Conservation (phyloP, 2,888 invertebrate species). For the Encarsia formosa region DNA sequence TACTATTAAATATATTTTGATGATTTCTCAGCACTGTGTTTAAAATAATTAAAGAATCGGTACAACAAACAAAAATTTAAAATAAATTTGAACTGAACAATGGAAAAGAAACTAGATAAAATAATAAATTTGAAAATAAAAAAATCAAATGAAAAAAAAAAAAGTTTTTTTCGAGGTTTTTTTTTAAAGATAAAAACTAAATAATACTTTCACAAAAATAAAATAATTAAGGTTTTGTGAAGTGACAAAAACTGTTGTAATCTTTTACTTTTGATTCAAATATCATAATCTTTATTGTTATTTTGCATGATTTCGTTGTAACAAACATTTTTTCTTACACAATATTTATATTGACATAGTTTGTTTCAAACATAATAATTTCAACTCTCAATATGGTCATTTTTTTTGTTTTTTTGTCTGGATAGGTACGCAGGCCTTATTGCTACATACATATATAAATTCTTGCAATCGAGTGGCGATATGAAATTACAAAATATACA, state of each 20-base stretch:
- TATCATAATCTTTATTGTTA: no score
- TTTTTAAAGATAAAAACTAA: background rate
- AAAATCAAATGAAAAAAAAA: background rate
- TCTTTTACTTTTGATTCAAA: no score
- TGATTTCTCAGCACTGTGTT: no score
- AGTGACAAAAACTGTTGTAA: no score
- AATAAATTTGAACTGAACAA: no score
- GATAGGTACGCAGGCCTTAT: conserved; percentile 19
- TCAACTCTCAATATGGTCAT: no score
- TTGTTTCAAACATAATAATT: no score
- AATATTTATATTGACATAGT: conserved; percentile 15
- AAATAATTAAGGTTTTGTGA: no score
- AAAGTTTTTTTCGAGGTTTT: no score
- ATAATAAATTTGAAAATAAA: background rate
- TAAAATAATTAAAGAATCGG: no score
- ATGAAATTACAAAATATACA: conserved; percentile 27
- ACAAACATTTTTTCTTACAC: conserved; percentile 21
- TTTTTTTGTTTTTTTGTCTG: background rate
- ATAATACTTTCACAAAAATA: background rate
- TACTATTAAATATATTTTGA: no score
- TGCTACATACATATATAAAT: conserved; percentile 14
- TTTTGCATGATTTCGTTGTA: conserved; percentile 18
- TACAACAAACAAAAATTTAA: no score
- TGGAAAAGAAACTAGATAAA: background rate
- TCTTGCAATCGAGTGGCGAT: conserved; percentile 18